Evolutionary conservation across 2,888 invertebrate genomes (phyloP), one percentile per base, ranked within the genome.

Genomic region (Subacronicta megacephala): DNA sequence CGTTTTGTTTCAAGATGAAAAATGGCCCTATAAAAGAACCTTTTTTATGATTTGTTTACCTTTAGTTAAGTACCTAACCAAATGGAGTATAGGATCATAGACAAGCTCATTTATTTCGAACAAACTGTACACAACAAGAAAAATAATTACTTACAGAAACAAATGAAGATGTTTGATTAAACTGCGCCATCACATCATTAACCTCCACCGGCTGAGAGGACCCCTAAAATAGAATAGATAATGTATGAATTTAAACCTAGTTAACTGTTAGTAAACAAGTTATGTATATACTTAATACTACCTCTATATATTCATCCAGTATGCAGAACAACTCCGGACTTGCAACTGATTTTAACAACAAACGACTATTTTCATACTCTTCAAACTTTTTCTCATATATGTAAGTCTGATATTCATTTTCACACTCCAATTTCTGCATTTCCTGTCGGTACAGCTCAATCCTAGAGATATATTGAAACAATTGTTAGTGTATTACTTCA

Each of bases 231-330:
- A 44, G 12, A 49, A 20, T 9, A 53, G 5, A 9, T 12, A 42
- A 17, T 7, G 5, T 4, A 38, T 18, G 13, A 12, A 62, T 40
- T 26, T 26, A 26, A 26, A 26, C 9, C 5, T 26, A 17, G 1
- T 1, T 16, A 36, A 13, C n/a, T n/a, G n/a, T n/a, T n/a, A 33
- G 13, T 17, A 9, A 33, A 41, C n/a, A 33, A 0, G 3, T 26
- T 26, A 26, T 10, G 10, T 26, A 1, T 10, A 2, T 4, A 10
- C 1, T 9, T 10, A 3, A 5, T 26, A 40, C 70, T 73, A 88
- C 88, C 81, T 88, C 87, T 12, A 82, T 65, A 43, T 77, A 73
- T 0, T 84, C 81, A n/a, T 84, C 79, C 33, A 88, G 38, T 13
- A 81, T 55, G 10, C 67, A 56, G 44, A 65, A 83, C 7, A 84